phyloP scores from a whole-genome alignment of 1,140 invertebrate species.

The Bombus waltoni region DNA sequence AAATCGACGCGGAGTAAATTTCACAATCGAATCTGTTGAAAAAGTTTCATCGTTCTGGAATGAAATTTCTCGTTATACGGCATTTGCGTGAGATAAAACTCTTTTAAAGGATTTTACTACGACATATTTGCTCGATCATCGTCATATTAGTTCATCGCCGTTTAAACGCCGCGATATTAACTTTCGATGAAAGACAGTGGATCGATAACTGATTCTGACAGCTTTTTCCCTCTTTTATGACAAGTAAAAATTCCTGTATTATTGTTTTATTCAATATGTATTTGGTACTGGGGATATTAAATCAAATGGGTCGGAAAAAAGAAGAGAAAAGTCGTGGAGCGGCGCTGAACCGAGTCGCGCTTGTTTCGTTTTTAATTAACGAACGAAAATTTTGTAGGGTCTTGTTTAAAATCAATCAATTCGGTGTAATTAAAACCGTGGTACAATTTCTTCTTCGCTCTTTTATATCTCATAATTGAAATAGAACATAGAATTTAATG shows the following conservation, averaged over 20 bases:
- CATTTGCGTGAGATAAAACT: not conserved
- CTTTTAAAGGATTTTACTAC: not conserved
- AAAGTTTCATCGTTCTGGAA: not conserved
- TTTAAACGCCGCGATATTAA: not conserved
- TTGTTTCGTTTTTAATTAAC: constrained; percentile 11
- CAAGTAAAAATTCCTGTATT: not conserved
- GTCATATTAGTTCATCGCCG: not conserved
- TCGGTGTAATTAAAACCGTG: not conserved
- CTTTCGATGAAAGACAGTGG: not conserved
- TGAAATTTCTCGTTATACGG: not conserved
- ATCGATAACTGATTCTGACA: not conserved
- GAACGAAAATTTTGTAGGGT: not conserved
- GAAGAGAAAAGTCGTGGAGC: not conserved
- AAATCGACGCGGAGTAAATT: not conserved
- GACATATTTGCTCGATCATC: constrained; percentile 14
- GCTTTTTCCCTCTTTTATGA: not conserved
- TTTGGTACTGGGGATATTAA: not conserved
- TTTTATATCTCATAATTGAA: not conserved
- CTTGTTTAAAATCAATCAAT: not conserved
- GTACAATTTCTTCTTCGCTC: not conserved
- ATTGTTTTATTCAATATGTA: too few relatives aligned
- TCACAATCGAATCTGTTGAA: not conserved
- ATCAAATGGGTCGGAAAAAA: not conserved
- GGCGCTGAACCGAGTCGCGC: not conserved
- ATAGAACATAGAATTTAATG: not conserved